A percentile compares a stretch with the other conserved stretches of the same genome.
phyloP scores from a whole-genome alignment of 2,888 invertebrate species.

The Trichopoda pennipes region DNA sequence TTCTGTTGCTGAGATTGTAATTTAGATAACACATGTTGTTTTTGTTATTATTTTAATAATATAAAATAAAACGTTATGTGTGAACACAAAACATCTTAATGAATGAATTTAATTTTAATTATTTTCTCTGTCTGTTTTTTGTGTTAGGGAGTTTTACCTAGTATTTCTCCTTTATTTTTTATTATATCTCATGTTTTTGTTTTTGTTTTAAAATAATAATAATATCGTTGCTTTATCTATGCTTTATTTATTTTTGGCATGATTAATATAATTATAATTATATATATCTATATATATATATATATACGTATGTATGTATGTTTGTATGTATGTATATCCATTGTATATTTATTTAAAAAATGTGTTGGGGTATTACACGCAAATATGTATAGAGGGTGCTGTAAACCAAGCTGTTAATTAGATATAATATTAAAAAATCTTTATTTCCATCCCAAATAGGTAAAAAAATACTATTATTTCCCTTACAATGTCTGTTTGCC shows the following conservation, averaged over 20 bases:
- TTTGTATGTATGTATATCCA: neutral
- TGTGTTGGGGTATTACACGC: neutral
- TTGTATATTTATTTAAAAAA: slow-evolving; percentile 1
- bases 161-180: slow-evolving; percentile 55
- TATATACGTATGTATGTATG: too few relatives aligned
- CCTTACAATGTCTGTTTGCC: too few relatives aligned
- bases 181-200: slow-evolving; percentile 9
- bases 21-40: slow-evolving; percentile 11
- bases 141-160: slow-evolving; percentile 30
- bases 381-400: neutral
- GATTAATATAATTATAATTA: too few relatives aligned
- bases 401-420: slow-evolving; percentile 3
- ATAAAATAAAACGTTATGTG: slow-evolving; percentile 20
- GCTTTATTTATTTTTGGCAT: slow-evolving; percentile 23
- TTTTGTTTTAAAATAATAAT: slow-evolving; percentile 19
- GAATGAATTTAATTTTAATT: slow-evolving; percentile 54
- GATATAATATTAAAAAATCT: too few relatives aligned
- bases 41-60: neutral
- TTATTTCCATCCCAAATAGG: too few relatives aligned
- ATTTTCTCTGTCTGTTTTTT: neutral
- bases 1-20: neutral
- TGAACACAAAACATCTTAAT: slow-evolving; percentile 36
- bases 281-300: too few relatives aligned
- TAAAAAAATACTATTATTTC: too few relatives aligned
- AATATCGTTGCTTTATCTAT: slow-evolving; percentile 2